Evolutionary conservation across 2,797 vertebrate species (phyloP).

Genomic region (Triplophysa yarkandensis): DNA sequence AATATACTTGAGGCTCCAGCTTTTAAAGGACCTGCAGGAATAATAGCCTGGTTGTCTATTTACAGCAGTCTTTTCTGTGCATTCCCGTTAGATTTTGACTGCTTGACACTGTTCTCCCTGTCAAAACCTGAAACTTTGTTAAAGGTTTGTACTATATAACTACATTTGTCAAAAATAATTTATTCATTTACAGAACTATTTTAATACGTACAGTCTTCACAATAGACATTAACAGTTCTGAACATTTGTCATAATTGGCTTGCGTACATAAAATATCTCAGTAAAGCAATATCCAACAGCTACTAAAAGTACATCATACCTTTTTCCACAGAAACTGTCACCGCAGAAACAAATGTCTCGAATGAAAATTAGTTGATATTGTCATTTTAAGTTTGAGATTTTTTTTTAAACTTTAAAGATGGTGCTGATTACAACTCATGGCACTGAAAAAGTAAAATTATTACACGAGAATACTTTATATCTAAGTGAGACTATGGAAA

Average conservation of each 20-base stretch:
- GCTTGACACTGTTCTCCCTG: neutral
- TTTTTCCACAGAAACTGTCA: slow-evolving; percentile 11
- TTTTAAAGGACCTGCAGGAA: slow-evolving; percentile 12
- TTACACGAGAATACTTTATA: neutral
- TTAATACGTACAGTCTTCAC: neutral
- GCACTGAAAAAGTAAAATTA: neutral
- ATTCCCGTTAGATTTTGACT: slow-evolving; percentile 5
- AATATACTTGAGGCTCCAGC: slow-evolving; percentile 6
- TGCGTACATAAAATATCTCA: neutral
- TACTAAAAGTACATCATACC: slow-evolving; percentile 1
- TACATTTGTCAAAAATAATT: neutral
- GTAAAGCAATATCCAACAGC: slow-evolving; percentile 5
- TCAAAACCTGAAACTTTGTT: neutral
- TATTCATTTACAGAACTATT: neutral
- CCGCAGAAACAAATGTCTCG: neutral
- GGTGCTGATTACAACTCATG: neutral
- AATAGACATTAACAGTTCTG: slow-evolving; percentile 16
- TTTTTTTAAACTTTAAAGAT: neutral
- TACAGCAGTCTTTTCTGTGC: neutral
- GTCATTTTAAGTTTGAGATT: slow-evolving; percentile 22
- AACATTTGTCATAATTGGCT: neutral
- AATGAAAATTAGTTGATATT: slow-evolving; percentile 23
- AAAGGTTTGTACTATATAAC: neutral
- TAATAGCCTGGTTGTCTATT: neutral
- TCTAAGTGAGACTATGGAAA: neutral